These are phyloP conservation scores for Odontophorus gujanensis DNA, from an alignment of 2,113 vertebrate species.

Conservation along the genomic window DNA sequence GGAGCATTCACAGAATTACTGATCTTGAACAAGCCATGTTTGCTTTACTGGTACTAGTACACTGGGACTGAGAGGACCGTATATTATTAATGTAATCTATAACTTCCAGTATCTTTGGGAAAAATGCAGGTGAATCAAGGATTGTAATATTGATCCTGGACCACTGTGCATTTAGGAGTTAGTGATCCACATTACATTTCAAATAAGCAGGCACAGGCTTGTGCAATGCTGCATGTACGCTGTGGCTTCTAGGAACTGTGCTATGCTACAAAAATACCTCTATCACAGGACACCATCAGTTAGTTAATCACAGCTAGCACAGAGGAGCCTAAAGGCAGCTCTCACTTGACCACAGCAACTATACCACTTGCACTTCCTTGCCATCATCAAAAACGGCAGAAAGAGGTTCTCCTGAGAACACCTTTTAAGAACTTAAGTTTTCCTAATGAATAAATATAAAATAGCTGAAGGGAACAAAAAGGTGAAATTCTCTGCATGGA, in stretches of 20 bases:
- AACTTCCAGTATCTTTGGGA: neutral
- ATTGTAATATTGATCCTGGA: neutral
- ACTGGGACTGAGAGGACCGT: neutral
- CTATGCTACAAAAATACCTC: neutral
- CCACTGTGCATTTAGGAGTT: neutral
- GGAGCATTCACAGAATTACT: neutral
- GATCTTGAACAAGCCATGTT: neutral
- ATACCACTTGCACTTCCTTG: accelerated
- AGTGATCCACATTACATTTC: accelerated
- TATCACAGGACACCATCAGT: neutral
- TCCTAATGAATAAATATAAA: neutral
- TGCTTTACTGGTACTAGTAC: neutral
- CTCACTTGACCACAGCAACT: accelerated
- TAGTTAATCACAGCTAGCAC: neutral
- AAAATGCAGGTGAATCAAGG: neutral
- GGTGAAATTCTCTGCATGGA: neutral
- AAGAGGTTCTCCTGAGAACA: neutral
- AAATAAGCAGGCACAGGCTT: neutral
- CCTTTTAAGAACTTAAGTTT: neutral
- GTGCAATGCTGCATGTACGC: neutral
- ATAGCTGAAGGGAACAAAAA: neutral
- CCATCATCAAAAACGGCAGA: neutral
- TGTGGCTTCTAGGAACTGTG: neutral
- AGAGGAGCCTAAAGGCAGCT: neutral
- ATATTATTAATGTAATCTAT: neutral